These are phyloP conservation scores for Rhinichthys klamathensis DNA, from an alignment of 2,113 vertebrate genomes.

Conservation along the genomic window DNA sequence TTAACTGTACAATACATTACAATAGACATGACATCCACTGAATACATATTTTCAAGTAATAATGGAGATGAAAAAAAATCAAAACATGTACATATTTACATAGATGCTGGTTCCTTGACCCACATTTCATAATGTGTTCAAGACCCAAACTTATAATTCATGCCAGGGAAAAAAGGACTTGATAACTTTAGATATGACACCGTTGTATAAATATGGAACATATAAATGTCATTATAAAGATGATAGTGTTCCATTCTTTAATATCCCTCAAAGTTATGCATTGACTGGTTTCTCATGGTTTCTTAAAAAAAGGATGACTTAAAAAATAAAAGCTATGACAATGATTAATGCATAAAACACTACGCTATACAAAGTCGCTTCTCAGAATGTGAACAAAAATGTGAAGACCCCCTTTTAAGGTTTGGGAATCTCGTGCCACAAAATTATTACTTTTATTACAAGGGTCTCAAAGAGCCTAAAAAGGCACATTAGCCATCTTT, in stretches of 20 bases:
- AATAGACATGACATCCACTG: constrained; percentile 63
- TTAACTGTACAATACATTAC: constrained; percentile 66
- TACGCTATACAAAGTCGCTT: constrained; percentile 83
- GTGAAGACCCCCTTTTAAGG: constrained; percentile 21
- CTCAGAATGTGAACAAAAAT: not conserved
- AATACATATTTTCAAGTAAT: constrained; percentile 74
- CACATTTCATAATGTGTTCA: constrained; percentile 59
- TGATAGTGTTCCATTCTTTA: constrained; percentile 51
- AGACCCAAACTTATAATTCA: constrained; percentile 30
- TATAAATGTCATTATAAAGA: constrained; percentile 45
- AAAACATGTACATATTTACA: constrained; percentile 76
- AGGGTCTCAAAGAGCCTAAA: constrained; percentile 21
- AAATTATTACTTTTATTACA: not conserved
- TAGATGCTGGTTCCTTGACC: constrained; percentile 57
- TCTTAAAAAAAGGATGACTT: constrained; percentile 64
- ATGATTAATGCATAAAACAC: constrained; percentile 76
- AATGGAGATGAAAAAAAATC: constrained; percentile 59
- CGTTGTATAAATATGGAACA: constrained; percentile 55
- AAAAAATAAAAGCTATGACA: constrained; percentile 67
- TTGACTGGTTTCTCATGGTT: constrained; percentile 48
- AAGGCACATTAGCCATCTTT: not conserved
- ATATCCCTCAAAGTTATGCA: constrained; percentile 23
- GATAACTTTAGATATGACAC: constrained; percentile 47
- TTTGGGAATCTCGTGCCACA: constrained; percentile 8
- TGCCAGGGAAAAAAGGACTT: constrained; percentile 2